These are phyloP conservation scores for Drosophila suboccidentalis DNA, from an alignment of 2,888 invertebrate species.

Conservation along the genomic window DNA sequence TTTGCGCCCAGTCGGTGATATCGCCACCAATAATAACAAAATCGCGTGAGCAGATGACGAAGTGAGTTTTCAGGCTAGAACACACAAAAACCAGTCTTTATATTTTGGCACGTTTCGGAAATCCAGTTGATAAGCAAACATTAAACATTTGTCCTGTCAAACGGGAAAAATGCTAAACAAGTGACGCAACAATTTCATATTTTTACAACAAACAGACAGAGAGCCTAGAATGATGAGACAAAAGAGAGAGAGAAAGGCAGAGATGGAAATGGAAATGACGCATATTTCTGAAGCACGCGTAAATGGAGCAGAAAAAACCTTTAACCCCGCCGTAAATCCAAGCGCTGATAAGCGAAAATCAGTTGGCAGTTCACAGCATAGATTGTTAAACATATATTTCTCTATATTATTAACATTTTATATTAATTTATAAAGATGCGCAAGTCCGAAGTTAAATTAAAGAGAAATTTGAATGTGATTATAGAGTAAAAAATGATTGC, in stretches of 20 bases:
- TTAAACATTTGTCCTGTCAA: conserved; percentile 30
- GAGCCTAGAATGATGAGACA: not conserved
- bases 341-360: conserved; percentile 18
- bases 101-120: conserved; percentile 47
- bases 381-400: not conserved
- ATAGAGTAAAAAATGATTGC: not conserved
- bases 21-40: conserved; percentile 43
- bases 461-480: not conserved
- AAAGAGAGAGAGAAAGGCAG: not conserved
- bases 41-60: conserved; percentile 43
- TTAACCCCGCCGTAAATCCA: not conserved
- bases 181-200: conserved; percentile 70
- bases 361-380: not conserved
- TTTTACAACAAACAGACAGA: conserved; percentile 49
- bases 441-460: not conserved
- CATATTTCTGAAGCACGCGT: conserved; percentile 12
- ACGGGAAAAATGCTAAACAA: conserved; percentile 46
- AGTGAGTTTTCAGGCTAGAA: conserved; percentile 7
- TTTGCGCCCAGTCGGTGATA: conserved; percentile 33
- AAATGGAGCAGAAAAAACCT: conserved; percentile 11
- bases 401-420: too few species aligned
- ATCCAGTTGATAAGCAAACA: conserved; percentile 27
- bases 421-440: too few species aligned
- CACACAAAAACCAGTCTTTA: conserved; percentile 3
- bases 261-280: conserved; percentile 28